These are phyloP conservation scores for Adoxophyes honmai DNA, from an alignment of 1,140 invertebrate genomes.

Conservation along the genomic window DNA sequence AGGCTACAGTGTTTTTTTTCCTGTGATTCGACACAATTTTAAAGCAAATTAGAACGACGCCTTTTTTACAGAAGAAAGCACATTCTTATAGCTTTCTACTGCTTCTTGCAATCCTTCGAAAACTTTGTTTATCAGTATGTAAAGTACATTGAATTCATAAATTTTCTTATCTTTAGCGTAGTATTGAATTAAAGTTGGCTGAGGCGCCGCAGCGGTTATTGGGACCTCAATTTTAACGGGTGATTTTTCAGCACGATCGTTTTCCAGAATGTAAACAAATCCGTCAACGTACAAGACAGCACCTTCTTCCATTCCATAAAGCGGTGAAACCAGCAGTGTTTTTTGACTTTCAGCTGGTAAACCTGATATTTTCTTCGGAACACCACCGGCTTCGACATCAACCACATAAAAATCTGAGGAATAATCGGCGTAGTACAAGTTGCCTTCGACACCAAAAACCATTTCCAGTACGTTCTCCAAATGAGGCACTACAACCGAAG, in stretches of 20 bases:
- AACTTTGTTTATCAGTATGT: too few species aligned
- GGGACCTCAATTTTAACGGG: not conserved
- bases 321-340: not conserved
- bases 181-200: not conserved
- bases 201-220: not conserved
- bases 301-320: not conserved
- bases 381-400: slow-evolving; percentile 18
- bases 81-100: too few species aligned
- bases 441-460: slow-evolving; percentile 40
- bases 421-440: slow-evolving; percentile 42
- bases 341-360: slow-evolving; percentile 21
- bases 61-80: too few species aligned
- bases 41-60: too few species aligned
- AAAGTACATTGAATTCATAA: too few species aligned
- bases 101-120: too few species aligned
- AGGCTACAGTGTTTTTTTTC: too few species aligned
- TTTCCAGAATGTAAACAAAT: not conserved
- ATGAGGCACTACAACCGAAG: slow-evolving; percentile 39
- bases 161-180: not conserved
- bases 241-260: not conserved
- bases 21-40: too few species aligned
- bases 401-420: slow-evolving; percentile 37
- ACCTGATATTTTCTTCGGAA: slow-evolving; percentile 36
- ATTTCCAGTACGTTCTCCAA: slow-evolving; percentile 39
- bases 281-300: not conserved